These are phyloP conservation scores for Xyrichtys novacula DNA, from an alignment of 2,797 vertebrate species.

Conservation along the genomic window DNA sequence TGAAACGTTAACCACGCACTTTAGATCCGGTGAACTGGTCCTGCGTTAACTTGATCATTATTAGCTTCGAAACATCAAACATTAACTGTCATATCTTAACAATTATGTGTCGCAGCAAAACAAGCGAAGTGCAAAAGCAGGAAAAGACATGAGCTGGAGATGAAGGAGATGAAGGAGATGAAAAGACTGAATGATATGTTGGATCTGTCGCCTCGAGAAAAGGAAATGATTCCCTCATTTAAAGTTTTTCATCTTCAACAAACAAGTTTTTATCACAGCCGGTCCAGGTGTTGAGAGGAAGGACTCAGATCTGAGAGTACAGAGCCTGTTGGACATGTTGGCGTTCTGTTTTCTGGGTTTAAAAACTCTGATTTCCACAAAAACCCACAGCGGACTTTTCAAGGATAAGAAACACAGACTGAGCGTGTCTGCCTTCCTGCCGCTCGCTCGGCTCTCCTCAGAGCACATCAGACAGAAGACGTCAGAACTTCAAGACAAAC, in stretches of 20 bases:
- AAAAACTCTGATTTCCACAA: background rate
- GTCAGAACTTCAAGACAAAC: background rate
- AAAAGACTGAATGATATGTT: no score
- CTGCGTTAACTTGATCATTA: no score
- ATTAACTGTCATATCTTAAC: no score
- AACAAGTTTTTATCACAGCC: background rate
- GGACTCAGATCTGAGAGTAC: background rate
- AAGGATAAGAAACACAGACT: background rate
- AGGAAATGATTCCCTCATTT: no score
- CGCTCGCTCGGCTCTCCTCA: background rate
- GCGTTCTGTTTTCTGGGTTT: background rate
- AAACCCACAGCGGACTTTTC: background rate
- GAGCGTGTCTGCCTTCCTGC: slow-evolving; percentile 1
- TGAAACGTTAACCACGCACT: no score
- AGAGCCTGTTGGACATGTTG: background rate
- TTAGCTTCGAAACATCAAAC: no score
- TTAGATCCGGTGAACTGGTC: no score
- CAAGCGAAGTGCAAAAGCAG: no score
- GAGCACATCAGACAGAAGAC: background rate
- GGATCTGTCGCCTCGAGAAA: no score
- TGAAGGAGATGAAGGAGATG: no score
- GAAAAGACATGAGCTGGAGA: no score
- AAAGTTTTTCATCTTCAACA: background rate
- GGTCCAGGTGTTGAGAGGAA: background rate
- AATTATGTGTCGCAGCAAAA: no score